These are phyloP conservation scores for Lissonota sp. DNA, from an alignment of 2,888 invertebrate genomes.

Conservation along the genomic window DNA sequence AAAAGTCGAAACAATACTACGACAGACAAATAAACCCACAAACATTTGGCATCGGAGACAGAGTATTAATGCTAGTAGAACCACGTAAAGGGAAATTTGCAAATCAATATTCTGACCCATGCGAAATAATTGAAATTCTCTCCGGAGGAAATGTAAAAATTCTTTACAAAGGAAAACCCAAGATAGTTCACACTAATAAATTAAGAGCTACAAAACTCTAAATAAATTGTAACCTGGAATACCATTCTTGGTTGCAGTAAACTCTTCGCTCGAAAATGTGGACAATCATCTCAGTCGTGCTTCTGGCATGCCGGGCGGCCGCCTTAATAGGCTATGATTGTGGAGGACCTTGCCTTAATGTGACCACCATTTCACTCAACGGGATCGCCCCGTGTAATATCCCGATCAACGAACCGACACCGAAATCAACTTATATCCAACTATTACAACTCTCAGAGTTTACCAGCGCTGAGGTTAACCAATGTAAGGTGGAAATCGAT, in stretches of 20 bases:
- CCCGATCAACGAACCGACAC: not conserved
- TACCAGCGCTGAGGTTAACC: not conserved
- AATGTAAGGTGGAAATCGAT: conserved; percentile 43
- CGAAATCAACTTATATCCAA: not conserved
- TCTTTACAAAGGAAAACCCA: conserved; percentile 24
- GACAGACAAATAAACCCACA: conserved; percentile 34
- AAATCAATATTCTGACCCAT: conserved; percentile 53
- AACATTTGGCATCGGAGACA: conserved; percentile 41
- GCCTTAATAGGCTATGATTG: conserved; percentile 16
- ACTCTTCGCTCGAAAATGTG: not conserved
- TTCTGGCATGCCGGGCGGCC: not conserved
- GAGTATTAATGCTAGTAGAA: conserved; percentile 11
- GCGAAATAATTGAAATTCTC: conserved; percentile 46
- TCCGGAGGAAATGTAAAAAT: conserved; percentile 29
- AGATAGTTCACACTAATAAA: conserved; percentile 45
- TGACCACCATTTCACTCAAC: not conserved
- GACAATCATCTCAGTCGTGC: not conserved
- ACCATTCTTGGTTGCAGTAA: not conserved
- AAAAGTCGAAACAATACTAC: conserved; percentile 56
- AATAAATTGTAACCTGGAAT: not conserved
- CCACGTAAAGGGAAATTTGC: not conserved
- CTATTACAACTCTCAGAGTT: conserved; percentile 31
- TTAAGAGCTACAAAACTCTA: not conserved
- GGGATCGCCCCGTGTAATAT: not conserved
- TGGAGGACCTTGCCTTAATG: conserved; percentile 6